These are phyloP conservation scores for Crypturellus undulatus DNA, from an alignment of 2,113 vertebrate genomes.

Conservation along the genomic window DNA sequence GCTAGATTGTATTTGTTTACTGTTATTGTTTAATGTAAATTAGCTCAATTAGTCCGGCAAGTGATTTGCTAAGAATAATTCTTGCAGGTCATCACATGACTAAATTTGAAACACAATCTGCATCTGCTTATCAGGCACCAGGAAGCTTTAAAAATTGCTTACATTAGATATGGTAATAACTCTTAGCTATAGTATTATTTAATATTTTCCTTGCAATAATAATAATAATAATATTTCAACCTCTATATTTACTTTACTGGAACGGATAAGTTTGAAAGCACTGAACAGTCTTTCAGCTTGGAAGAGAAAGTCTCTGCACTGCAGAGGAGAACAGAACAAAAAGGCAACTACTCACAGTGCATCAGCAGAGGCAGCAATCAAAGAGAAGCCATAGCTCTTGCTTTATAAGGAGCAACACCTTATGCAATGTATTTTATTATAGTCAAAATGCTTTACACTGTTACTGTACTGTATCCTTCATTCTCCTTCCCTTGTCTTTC, in stretches of 20 bases:
- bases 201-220: background rate
- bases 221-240: background rate
- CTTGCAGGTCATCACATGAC: background rate
- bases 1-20: background rate
- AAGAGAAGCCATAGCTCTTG: background rate
- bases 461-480: background rate
- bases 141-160: background rate
- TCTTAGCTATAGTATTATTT: background rate
- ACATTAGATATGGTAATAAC: background rate
- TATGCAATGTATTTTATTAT: background rate
- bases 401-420: background rate
- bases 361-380: background rate
- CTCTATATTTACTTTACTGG: background rate
- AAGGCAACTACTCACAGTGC: background rate
- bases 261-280: background rate
- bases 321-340: background rate
- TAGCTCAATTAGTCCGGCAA: conserved; percentile 18
- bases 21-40: conserved; percentile 10
- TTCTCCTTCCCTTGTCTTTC: background rate
- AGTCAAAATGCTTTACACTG: background rate
- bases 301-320: background rate
- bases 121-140: background rate
- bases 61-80: conserved; percentile 22
- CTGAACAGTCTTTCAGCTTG: background rate
- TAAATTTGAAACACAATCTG: conserved; percentile 4